A percentile compares a stretch with the other conserved stretches of the same genome.
These are phyloP conservation scores for Noctua comes DNA, from an alignment of 2,888 invertebrate genomes.

Conservation along the genomic window DNA sequence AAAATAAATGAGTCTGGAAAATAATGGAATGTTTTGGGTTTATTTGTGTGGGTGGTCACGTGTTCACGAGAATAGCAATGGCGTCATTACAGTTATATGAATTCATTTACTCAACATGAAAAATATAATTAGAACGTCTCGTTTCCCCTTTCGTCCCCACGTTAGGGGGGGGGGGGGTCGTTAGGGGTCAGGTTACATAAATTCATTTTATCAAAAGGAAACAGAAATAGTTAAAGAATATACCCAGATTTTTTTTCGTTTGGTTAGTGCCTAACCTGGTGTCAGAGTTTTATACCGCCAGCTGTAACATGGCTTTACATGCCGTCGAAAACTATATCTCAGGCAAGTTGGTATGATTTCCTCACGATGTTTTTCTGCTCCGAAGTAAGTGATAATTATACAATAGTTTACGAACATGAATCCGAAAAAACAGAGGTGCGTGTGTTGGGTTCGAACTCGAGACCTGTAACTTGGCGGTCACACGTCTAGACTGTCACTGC, in stretches of 20 bases:
- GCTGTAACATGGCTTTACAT: neutral
- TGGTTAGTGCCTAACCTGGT: neutral
- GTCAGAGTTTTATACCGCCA: neutral
- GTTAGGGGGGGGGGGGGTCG: too few species aligned
- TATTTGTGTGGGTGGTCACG: neutral
- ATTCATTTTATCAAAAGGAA: neutral
- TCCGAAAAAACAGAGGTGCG: too few species aligned
- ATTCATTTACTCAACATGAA: neutral
- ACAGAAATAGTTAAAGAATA: neutral
- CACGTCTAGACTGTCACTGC: too few species aligned
- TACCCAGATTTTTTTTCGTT: neutral
- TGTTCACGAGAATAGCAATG: neutral
- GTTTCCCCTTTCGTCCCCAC: neutral
- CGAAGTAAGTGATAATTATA: neutral
- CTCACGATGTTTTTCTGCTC: neutral
- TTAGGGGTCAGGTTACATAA: neutral
- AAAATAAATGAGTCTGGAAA: neutral
- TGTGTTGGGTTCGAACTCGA: too few species aligned
- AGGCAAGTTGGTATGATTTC: neutral
- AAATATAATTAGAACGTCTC: neutral
- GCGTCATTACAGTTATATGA: neutral
- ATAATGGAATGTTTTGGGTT: neutral
- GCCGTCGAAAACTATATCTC: neutral
- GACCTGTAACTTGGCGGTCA: too few species aligned
- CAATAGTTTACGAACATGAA: too few species aligned